These are phyloP conservation scores for Aphodius granarius DNA, from an alignment of 2,888 invertebrate species.

Conservation along the genomic window DNA sequence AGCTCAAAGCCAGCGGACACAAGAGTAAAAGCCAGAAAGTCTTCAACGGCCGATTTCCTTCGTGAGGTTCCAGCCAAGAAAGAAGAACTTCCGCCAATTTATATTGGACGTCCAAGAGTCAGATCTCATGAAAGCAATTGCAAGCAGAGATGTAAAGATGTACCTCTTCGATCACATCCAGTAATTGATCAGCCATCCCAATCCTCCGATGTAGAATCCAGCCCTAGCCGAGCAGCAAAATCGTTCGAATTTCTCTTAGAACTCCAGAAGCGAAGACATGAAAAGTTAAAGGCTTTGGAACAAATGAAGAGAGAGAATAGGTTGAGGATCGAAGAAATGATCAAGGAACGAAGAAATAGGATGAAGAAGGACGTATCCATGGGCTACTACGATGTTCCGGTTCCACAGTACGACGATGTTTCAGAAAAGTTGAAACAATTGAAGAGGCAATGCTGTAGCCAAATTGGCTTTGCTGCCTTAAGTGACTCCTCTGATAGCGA, in stretches of 20 bases:
- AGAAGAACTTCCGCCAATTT: background rate
- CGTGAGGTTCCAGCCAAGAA: background rate
- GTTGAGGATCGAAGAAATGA: conserved; percentile 21
- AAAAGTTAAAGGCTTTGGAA: conserved; percentile 18
- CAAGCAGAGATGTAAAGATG: background rate
- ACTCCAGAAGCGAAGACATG: conserved; percentile 15
- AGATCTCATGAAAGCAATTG: background rate
- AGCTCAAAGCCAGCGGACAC: background rate
- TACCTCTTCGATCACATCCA: background rate
- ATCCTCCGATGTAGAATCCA: background rate
- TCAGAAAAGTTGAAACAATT: conserved; percentile 36
- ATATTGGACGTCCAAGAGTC: background rate
- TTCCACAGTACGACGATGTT: conserved; percentile 38
- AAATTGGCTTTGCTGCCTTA: conserved; percentile 7
- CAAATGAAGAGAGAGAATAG: conserved; percentile 24
- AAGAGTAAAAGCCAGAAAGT: background rate
- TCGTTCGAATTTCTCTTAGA: conserved; percentile 8
- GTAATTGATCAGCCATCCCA: background rate
- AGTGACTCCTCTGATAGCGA: conserved; percentile 25
- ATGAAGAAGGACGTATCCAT: conserved; percentile 40
- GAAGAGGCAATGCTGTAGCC: conserved; percentile 29
- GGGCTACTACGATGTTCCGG: conserved; percentile 39
- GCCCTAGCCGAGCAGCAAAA: background rate
- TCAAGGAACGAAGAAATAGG: conserved; percentile 18
- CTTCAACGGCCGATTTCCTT: conserved; percentile 4